Evolutionary conservation across 37 sponge, comb jelly and placozoan species (phyloP), one percentile per base, ranked within the genome.

Genomic region (Corticium candelabrum): DNA sequence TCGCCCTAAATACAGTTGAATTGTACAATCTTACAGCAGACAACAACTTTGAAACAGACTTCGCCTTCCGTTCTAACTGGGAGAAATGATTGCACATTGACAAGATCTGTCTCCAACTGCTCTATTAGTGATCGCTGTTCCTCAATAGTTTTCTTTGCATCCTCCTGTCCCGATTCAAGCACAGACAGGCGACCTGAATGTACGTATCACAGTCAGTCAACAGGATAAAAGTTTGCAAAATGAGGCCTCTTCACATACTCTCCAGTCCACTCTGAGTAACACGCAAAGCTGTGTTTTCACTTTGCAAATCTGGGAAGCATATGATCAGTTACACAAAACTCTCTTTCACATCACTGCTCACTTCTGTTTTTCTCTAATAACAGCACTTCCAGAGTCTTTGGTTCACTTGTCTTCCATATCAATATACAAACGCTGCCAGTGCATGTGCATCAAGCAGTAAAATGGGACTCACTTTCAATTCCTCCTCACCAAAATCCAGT

Each of bases 71-170:
- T 82, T 34, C 77, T 50, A 5, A n/a, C 68, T 57, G 78, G 41
- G 3, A 78, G 72, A 1, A 83, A 83, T 50, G 88, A 87, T 27
- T 81, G 86, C 5, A 90, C 88, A 31, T 35, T 77, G n/a, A 81
- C 36, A 15, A 92, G 81, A 78, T 93, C 94, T 4, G 78, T 34
- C 78, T 96, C 97, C 34, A 96, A 81, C 67, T 90, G 94, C 11
- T 69, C 50, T n/a, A 96, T 82, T 38, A 96, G 85, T 3, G 21
- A 33, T 29, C 77, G 76, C 56, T 88, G 85, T 5, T 88, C 83
- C 40, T 88, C 85, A 30, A 41, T 15, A 1, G 37, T 56, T 32
- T 88, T 76, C 0, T 78, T 69, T 33, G 77, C 39, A 36, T 82
- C 83, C 7, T 37, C 68, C 38, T 85, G 80, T 68, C 85, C 78